phyloP scores from a whole-genome alignment of 2,113 vertebrate species.

The human (Homo sapiens) region GRCh38 chr11:24526501-24527000 shows the following conservation, averaged over 20 bases:
- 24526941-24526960: neutral
- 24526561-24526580: neutral
- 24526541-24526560: neutral
- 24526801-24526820: neutral
- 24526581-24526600: neutral
- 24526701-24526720: neutral
- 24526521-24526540: neutral
- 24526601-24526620: neutral
- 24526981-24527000: neutral
- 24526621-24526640: neutral
- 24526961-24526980: rapidly evolving
- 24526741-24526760: neutral
- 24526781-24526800: neutral
- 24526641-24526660: neutral
- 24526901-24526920: neutral
- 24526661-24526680: neutral
- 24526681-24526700: neutral
- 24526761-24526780: neutral
- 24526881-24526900: neutral
- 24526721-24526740: neutral
- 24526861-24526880: neutral
- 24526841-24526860: neutral
- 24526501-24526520: neutral
- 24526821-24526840: neutral
- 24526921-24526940: neutral